phyloP scores from a whole-genome alignment of 2,888 invertebrate genomes.

The Drosophila putrida region DNA sequence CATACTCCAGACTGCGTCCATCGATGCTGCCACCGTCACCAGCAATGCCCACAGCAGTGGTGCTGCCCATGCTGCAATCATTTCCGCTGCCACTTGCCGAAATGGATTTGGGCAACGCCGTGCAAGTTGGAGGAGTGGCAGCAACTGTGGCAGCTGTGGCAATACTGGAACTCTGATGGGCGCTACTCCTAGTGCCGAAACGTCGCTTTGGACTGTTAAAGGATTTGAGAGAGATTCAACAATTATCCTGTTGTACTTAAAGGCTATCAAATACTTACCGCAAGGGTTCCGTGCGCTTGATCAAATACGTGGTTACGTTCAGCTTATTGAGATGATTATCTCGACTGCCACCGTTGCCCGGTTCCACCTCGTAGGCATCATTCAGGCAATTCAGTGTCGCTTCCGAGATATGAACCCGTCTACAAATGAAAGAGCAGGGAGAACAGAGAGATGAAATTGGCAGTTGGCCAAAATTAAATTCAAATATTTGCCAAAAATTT shows the following conservation, averaged over 20 bases:
- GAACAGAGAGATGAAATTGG: conserved; percentile 12
- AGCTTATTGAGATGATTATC: conserved; percentile 94
- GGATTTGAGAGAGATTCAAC: conserved; percentile 1
- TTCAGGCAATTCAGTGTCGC: conserved; percentile 94
- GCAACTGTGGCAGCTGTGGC: conserved; percentile 31
- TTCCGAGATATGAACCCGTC: conserved; percentile 97
- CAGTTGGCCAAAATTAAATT: conserved; percentile 77
- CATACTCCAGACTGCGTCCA: conserved; percentile 65
- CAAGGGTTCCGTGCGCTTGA: conserved; percentile 92
- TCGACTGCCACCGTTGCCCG: conserved; percentile 94
- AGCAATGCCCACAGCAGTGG: conserved; percentile 22
- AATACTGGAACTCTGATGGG: conserved; percentile 60
- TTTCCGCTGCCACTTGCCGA: conserved; percentile 73
- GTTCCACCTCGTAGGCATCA: conserved; percentile 96
- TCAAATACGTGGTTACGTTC: conserved; percentile 94
- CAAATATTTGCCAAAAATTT: conserved; percentile 74
- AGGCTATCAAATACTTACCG: conserved; percentile 81
- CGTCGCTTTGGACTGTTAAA: conserved; percentile 81
- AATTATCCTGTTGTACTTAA: conserved; percentile 11
- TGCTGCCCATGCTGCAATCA: conserved; percentile 68
- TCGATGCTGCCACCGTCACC: conserved; percentile 68
- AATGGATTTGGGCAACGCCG: conserved; percentile 73
- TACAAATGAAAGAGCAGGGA: conserved; percentile 79
- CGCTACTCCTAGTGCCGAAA: conserved; percentile 83
- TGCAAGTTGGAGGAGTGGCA: conserved; percentile 7